These are phyloP conservation scores for Gobionotothen gibberifrons DNA, from an alignment of 2,797 vertebrate genomes.

Conservation along the genomic window DNA sequence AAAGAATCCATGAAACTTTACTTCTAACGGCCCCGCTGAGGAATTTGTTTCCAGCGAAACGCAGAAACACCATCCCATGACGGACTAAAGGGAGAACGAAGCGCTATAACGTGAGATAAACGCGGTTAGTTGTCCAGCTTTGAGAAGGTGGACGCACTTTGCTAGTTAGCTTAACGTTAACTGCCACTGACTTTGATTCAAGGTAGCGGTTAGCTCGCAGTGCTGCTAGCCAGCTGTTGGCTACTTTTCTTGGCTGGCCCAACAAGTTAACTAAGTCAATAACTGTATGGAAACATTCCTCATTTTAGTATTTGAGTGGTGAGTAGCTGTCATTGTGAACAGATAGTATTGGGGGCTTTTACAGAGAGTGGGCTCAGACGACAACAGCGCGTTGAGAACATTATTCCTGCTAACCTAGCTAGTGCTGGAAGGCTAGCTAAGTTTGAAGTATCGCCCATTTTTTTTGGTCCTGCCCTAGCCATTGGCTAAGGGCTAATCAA, in stretches of 20 bases:
- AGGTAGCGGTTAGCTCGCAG: slow-evolving; percentile 77
- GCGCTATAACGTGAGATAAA: slow-evolving; percentile 25
- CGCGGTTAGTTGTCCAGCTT: slow-evolving; percentile 34
- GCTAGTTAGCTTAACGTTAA: slow-evolving; percentile 73
- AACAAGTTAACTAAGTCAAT: slow-evolving; percentile 73
- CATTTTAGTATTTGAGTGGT: slow-evolving; percentile 14
- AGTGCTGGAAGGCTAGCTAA: slow-evolving; percentile 65
- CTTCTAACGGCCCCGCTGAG: slow-evolving; percentile 75
- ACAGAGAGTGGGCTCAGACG: slow-evolving; percentile 18
- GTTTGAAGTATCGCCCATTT: slow-evolving; percentile 78
- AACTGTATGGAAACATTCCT: slow-evolving; percentile 50
- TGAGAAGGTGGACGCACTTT: slow-evolving; percentile 69
- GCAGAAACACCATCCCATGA: slow-evolving; percentile 33
- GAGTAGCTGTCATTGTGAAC: not conserved
- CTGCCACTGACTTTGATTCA: slow-evolving; percentile 76
- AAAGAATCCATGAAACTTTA: slow-evolving; percentile 85
- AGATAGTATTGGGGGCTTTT: slow-evolving; percentile 14
- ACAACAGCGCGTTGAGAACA: slow-evolving; percentile 42
- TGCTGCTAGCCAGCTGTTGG: slow-evolving; percentile 74
- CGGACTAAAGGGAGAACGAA: slow-evolving; percentile 32
- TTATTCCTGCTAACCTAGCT: slow-evolving; percentile 72
- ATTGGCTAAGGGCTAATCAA: slow-evolving; percentile 69
- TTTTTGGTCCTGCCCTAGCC: slow-evolving; percentile 71
- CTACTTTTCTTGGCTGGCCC: slow-evolving; percentile 67
- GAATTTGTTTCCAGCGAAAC: slow-evolving; percentile 48